A percentile compares a stretch with the other conserved stretches of the same genome.
Conservation (phyloP, 2,113 vertebrate species). For the Takifugu flavidus region DNA sequence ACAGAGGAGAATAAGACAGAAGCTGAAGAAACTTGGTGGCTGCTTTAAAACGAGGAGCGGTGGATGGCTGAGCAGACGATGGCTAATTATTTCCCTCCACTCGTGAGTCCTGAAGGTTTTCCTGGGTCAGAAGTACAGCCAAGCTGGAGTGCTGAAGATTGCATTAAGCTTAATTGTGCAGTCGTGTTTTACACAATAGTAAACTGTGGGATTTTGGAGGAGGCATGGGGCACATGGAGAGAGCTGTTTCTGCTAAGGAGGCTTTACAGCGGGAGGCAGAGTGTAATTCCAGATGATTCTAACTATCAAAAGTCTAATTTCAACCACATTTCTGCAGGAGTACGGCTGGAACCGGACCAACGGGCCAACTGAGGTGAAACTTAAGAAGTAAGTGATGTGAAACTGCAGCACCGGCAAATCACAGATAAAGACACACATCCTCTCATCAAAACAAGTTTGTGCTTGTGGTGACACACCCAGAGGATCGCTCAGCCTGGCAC, state of each 20-base stretch:
- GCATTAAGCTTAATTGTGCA: slow-evolving; percentile 42
- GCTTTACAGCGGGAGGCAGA: slow-evolving; percentile 29
- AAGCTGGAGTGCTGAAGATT: slow-evolving; percentile 51
- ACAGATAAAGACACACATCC: not conserved
- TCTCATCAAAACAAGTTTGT: slow-evolving; percentile 51
- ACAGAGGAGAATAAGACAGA: slow-evolving; percentile 46
- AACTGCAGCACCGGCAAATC: slow-evolving; percentile 15
- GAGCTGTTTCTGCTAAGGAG: slow-evolving; percentile 32
- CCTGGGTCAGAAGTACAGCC: slow-evolving; percentile 54
- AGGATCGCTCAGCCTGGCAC: slow-evolving; percentile 42
- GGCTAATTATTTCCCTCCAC: slow-evolving; percentile 69
- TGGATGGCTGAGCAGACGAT: slow-evolving; percentile 43
- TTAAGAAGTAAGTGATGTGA: slow-evolving; percentile 4
- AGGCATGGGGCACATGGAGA: slow-evolving; percentile 13
- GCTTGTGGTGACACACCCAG: slow-evolving; percentile 56
- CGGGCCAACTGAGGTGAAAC: slow-evolving; percentile 11
- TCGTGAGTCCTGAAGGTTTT: slow-evolving; percentile 61
- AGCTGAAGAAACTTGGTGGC: slow-evolving; percentile 40
- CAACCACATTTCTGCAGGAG: not conserved
- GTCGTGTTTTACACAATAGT: slow-evolving; percentile 51
- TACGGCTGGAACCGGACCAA: not conserved
- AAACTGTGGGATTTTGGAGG: slow-evolving; percentile 39
- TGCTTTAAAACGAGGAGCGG: slow-evolving; percentile 36
- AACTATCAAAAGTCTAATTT: slow-evolving; percentile 20
- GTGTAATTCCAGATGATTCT: slow-evolving; percentile 33